Evolutionary conservation across 2,888 invertebrate species (phyloP), one percentile per base, ranked within the genome.

Genomic region (Ochropleura leucogaster): DNA sequence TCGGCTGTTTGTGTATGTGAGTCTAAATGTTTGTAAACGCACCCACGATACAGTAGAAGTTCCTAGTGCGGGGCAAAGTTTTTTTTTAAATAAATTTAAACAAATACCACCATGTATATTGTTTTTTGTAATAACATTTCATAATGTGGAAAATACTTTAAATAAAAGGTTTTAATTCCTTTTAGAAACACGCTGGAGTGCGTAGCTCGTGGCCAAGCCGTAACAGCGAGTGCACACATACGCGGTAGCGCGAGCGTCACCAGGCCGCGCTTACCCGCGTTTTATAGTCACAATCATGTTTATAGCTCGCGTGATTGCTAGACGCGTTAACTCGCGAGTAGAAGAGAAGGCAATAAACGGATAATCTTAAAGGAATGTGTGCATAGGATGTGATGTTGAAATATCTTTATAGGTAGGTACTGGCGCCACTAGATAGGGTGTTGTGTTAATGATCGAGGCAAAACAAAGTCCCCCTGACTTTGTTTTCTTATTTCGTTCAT

Each of bases 201-300:
- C 16, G 59, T 59, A 4, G 16, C 8, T 40, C 59, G 8, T 59
- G 30, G 59, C 3, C 16, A 16, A 16, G 30, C 16, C 4, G 16
- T 67, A 73, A 69, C 42, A 51, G 20, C 18, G 30, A 8, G 10
- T 42, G 14, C 62, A 66, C 65, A 72, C 65, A 30, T 30, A 47
- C 62, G 59, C 18, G 53, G 18, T 30, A 30, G 30, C 30, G 30
- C 30, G 30, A 30, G 30, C 30, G 30, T 30, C 30, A 30, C 30
- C 30, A n/a, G 46, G 18, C 60, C 53, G 57, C 60, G 53, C 51
- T 12, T 57, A 49, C 20, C 62, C 70, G 71, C 53, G 49, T 64
- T 85, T 82, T 77, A 77, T 85, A 55, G 69, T 57, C 71, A 46
- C 74, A 74, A 44, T 46, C 51, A 67, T 67, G 67, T 82, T 85